These are phyloP conservation scores for Syrista parreyssii DNA, from an alignment of 2,888 invertebrate species.

Conservation along the genomic window DNA sequence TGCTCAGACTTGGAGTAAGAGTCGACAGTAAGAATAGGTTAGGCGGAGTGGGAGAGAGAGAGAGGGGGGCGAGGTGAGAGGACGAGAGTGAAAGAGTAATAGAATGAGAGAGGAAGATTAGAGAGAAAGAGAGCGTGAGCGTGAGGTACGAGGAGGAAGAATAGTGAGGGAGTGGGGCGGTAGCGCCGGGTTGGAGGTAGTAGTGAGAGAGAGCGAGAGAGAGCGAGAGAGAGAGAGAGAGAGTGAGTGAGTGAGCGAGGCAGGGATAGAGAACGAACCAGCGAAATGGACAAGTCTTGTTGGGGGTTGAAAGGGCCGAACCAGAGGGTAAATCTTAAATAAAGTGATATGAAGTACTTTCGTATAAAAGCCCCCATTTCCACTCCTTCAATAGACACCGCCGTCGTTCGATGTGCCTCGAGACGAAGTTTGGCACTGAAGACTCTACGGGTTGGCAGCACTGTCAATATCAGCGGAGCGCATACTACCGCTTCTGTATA, in stretches of 20 bases:
- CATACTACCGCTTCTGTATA: not conserved
- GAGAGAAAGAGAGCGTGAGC: constrained; percentile 14
- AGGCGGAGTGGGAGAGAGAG: constrained; percentile 33
- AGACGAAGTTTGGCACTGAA: not conserved
- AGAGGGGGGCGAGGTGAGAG: constrained; percentile 18
- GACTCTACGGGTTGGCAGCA: not conserved
- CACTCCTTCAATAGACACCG: constrained; percentile 33
- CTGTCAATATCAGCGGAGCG: not conserved
- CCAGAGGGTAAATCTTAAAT: constrained; percentile 67
- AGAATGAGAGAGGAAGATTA: constrained; percentile 14
- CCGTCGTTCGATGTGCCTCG: not conserved
- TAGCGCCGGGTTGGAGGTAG: not conserved
- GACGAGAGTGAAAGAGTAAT: not conserved
- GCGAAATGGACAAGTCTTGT: constrained; percentile 67
- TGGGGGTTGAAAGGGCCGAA: constrained; percentile 64
- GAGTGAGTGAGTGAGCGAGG: constrained; percentile 5
- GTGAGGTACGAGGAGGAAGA: constrained; percentile 25
- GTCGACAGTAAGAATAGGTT: constrained; percentile 56
- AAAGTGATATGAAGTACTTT: constrained; percentile 67
- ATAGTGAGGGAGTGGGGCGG: not conserved
- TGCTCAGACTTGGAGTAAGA: constrained; percentile 33
- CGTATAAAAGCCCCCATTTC: constrained; percentile 63
- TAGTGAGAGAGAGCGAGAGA: constrained; percentile 25
- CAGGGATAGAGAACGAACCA: constrained; percentile 42
- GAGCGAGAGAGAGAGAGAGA: constrained; percentile 25